Evolutionary conservation across 2,797 vertebrate species (phyloP).

Genomic region (Aselliscus stoliczkanus): DNA sequence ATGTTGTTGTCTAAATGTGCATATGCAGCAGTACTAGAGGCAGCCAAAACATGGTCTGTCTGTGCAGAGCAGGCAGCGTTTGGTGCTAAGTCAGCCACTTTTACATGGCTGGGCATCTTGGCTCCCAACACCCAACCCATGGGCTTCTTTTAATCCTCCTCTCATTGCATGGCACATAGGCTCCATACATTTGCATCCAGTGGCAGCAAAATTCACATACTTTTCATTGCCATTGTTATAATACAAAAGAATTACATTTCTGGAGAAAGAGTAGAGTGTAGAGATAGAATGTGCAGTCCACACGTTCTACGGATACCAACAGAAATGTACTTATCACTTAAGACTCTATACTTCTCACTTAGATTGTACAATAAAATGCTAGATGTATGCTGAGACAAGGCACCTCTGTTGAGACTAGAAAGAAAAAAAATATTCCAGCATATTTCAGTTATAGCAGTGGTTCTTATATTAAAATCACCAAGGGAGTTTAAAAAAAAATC

Average conservation of each 20-base stretch:
- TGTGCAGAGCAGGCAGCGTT: background rate
- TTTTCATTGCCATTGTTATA: background rate
- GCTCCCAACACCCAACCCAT: background rate
- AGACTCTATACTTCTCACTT: background rate
- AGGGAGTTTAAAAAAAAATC: background rate
- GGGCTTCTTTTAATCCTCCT: background rate
- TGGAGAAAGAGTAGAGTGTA: background rate
- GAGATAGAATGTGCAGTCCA: background rate
- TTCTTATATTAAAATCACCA: background rate
- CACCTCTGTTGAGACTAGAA: background rate
- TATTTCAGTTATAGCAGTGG: background rate
- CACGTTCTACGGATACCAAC: background rate
- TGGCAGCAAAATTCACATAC: background rate
- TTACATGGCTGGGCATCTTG: background rate
- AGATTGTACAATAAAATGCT: background rate
- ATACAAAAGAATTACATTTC: background rate
- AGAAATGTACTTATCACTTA: background rate
- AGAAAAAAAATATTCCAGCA: background rate
- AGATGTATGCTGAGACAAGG: background rate
- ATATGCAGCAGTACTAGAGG: background rate
- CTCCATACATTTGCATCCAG: background rate
- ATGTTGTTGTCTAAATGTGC: background rate
- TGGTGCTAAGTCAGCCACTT: background rate
- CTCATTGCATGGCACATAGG: background rate
- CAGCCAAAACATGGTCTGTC: background rate